Evolutionary conservation across 2,797 vertebrate species (phyloP).

Genomic region (Trichosurus vulpecula): DNA sequence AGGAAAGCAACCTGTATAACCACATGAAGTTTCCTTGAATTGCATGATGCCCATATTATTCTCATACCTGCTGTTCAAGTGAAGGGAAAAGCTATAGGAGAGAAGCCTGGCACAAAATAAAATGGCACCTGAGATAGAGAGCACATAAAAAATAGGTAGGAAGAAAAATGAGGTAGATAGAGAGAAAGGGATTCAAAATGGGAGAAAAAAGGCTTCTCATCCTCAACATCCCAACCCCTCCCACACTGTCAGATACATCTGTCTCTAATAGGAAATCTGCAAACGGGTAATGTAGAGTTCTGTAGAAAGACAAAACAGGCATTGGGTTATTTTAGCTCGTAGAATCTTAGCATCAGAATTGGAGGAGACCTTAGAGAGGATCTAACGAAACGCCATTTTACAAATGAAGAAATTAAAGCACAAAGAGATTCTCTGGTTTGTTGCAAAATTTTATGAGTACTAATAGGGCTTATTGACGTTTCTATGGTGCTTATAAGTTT

Average conservation of each 20-base stretch:
- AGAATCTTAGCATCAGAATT: background rate
- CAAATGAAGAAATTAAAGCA: background rate
- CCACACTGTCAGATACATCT: background rate
- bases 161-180: slow-evolving; percentile 16
- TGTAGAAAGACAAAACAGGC: slow-evolving; percentile 32
- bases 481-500: background rate
- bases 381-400: background rate
- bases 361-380: slow-evolving; percentile 5
- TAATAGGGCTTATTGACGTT: background rate
- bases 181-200: slow-evolving; percentile 32
- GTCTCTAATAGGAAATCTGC: slow-evolving; percentile 42
- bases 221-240: background rate
- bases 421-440: background rate
- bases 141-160: slow-evolving; percentile 31
- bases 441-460: background rate
- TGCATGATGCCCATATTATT: slow-evolving; percentile 65
- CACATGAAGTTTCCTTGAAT: slow-evolving; percentile 61
- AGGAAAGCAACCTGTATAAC: slow-evolving; percentile 64
- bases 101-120: slow-evolving; percentile 52
- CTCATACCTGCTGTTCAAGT: slow-evolving; percentile 75
- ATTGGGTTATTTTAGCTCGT: slow-evolving; percentile 39
- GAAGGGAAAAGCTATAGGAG: slow-evolving; percentile 59
- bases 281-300: slow-evolving; percentile 5
- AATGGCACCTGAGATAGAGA: slow-evolving; percentile 11
- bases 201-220: slow-evolving; percentile 31